These are phyloP conservation scores for Ctenosaura bakeri DNA, from an alignment of 2,797 vertebrate genomes.

Conservation along the genomic window DNA sequence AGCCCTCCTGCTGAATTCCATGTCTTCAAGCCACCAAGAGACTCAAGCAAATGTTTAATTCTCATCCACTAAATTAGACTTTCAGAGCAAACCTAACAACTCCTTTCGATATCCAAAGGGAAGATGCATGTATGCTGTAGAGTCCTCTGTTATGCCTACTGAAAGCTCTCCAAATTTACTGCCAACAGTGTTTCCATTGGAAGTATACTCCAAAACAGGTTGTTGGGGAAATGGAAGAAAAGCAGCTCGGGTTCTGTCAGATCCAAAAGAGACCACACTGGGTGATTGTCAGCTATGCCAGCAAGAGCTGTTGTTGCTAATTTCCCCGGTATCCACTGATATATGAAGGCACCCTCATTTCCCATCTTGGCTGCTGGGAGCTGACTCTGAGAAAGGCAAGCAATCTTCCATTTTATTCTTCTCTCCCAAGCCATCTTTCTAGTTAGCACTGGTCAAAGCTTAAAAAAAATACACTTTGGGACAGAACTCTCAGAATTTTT, in stretches of 20 bases:
- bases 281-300: neutral
- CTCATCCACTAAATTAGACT: neutral
- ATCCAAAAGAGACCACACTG: neutral
- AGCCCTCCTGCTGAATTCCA: neutral
- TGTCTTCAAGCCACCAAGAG: neutral
- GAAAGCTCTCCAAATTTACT: neutral
- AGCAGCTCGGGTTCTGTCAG: neutral
- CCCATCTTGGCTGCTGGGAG: neutral
- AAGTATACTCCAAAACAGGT: neutral
- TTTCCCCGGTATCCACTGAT: neutral
- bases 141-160: neutral
- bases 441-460: neutral
- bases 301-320: neutral
- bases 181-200: neutral
- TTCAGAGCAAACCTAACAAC: neutral
- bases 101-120: neutral
- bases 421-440: neutral
- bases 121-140: neutral
- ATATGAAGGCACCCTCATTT: neutral
- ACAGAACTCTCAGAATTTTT: too few relatives aligned
- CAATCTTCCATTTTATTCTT: neutral
- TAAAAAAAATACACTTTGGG: too few relatives aligned
- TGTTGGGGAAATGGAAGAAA: neutral
- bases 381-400: neutral
- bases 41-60: neutral